Conservation (phyloP, 92 coral and sea anemone genomes). For the Bergia sp. region DNA sequence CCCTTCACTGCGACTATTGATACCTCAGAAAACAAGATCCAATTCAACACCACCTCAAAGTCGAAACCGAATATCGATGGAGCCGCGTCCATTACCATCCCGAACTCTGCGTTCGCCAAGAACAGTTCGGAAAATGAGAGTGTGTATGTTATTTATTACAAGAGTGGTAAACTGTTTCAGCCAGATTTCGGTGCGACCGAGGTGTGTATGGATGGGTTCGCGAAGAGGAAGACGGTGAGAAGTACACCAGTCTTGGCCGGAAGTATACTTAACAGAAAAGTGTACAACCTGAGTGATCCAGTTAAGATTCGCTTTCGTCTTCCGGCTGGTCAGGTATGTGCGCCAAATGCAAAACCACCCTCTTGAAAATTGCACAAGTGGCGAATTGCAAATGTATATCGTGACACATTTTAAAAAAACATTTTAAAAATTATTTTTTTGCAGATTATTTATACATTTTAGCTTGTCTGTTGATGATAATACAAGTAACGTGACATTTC, state of each 20-base stretch:
- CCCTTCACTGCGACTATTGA: conserved; percentile 56
- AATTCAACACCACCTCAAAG: conserved; percentile 63
- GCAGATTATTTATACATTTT: too few relatives aligned
- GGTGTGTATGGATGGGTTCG: conserved; percentile 80
- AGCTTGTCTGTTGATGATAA: too few relatives aligned
- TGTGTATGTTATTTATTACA: conserved; percentile 90
- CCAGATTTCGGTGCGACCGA: conserved; percentile 70
- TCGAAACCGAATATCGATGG: conserved; percentile 46
- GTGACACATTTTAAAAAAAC: too few relatives aligned
- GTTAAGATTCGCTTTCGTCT: conserved; percentile 81
- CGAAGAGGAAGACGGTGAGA: conserved; percentile 41
- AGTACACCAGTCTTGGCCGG: conserved; percentile 91
- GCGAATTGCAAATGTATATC: too few relatives aligned
- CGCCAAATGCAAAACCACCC: not conserved
- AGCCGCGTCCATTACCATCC: conserved; percentile 71
- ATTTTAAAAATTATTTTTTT: too few relatives aligned
- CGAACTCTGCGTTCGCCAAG: conserved; percentile 61
- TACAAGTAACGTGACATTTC: too few relatives aligned
- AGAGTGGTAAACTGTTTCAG: conserved; percentile 84
- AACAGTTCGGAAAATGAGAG: conserved; percentile 70
- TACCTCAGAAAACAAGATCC: conserved; percentile 55
- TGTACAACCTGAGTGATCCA: conserved; percentile 76
- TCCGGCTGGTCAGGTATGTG: conserved; percentile 73
- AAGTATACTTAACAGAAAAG: conserved; percentile 72
- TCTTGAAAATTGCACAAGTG: too few relatives aligned